Conservation (phyloP, 2,797 vertebrate species). For the Aselliscus stoliczkanus region DNA sequence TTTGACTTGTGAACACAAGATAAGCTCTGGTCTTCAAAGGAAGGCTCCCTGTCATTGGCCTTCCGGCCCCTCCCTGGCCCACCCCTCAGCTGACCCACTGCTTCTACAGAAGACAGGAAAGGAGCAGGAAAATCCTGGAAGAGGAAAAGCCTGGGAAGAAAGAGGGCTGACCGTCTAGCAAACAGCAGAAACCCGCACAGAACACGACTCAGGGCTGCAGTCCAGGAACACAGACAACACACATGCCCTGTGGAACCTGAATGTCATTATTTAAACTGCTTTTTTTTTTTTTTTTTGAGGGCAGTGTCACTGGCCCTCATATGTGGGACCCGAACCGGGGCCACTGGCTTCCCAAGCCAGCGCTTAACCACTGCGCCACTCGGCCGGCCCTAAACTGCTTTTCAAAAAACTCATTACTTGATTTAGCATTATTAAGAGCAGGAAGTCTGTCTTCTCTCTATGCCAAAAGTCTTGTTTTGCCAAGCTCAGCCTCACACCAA, state of each 20-base stretch:
- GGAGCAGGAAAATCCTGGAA: neutral
- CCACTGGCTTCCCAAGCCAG: too few species aligned
- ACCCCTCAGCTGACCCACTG: neutral
- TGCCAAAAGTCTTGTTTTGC: neutral
- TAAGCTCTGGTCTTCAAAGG: neutral
- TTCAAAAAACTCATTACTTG: neutral
- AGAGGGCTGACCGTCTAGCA: neutral
- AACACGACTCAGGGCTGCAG: neutral
- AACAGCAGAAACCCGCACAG: neutral
- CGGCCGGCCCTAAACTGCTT: neutral
- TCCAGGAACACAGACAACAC: neutral
- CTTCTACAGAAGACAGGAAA: neutral
- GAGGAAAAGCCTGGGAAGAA: neutral
- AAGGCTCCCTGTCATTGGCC: neutral
- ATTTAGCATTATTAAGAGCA: neutral
- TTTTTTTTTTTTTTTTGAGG: too few species aligned
- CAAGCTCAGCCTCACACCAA: neutral
- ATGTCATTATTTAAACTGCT: neutral
- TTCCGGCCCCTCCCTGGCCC: neutral
- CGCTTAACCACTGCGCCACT: too few species aligned
- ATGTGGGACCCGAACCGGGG: too few species aligned
- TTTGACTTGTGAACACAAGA: neutral
- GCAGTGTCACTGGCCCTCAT: too few species aligned
- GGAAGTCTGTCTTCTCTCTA: neutral
- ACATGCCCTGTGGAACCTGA: neutral